Conservation (phyloP, 2,113 vertebrate genomes). For the Hemicordylus capensis region DNA sequence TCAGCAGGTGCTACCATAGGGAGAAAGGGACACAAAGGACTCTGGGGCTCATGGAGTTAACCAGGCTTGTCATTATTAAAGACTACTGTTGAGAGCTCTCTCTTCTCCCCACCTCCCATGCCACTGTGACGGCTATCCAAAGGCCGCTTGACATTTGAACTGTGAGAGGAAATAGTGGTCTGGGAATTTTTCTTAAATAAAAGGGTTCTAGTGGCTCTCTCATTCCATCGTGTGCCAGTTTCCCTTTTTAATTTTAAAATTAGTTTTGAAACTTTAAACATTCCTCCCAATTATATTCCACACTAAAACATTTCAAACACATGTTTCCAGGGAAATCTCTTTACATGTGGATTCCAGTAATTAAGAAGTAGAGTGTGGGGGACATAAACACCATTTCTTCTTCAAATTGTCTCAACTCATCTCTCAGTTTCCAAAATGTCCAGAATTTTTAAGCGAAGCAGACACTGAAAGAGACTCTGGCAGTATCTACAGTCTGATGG, state of each 20-base stretch:
- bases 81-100: slow-evolving; percentile 44
- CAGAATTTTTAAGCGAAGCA: not conserved
- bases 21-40: slow-evolving; percentile 58
- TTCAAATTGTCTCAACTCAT: not conserved
- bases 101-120: slow-evolving; percentile 54
- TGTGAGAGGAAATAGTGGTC: slow-evolving; percentile 57
- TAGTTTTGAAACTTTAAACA: not conserved
- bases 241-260: not conserved
- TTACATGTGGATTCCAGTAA: not conserved
- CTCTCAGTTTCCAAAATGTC: not conserved
- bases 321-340: not conserved
- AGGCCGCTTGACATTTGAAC: slow-evolving; percentile 63
- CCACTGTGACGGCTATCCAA: slow-evolving; percentile 49
- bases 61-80: slow-evolving; percentile 66
- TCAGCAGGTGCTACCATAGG: slow-evolving; percentile 48
- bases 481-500: not conserved
- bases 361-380: not conserved
- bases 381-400: not conserved
- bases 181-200: slow-evolving; percentile 64
- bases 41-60: slow-evolving; percentile 61
- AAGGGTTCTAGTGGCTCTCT: slow-evolving; percentile 49
- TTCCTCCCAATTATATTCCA: not conserved
- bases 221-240: not conserved
- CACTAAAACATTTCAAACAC: not conserved
- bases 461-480: not conserved